A percentile compares a stretch with the other conserved stretches of the same genome.
Conservation (phyloP, 1,140 invertebrate species). For the Trichogramma pretiosum region DNA sequence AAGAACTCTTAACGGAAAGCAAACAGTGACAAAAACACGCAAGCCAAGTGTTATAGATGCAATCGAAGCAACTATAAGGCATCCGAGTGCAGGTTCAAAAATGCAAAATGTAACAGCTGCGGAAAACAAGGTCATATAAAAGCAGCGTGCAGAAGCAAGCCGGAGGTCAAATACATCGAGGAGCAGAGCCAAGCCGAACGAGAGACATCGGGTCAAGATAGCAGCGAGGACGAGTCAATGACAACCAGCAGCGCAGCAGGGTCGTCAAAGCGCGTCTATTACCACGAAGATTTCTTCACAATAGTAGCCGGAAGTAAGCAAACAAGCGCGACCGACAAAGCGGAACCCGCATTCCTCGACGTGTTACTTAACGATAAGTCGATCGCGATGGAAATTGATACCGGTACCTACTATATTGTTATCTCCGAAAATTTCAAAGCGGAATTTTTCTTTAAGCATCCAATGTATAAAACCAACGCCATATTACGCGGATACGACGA, state of each 20-base stretch:
- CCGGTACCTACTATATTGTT: conserved; percentile 10
- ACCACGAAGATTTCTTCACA: not conserved
- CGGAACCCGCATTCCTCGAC: not conserved
- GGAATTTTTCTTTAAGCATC: not conserved
- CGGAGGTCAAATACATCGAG: conserved; percentile 4
- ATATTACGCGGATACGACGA: not conserved
- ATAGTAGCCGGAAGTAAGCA: not conserved
- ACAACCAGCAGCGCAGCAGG: not conserved
- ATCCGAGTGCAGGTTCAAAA: not conserved
- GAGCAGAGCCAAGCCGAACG: too few relatives aligned
- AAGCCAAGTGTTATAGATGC: conserved; percentile 1
- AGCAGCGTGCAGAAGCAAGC: conserved; percentile 6
- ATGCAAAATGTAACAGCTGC: conserved; percentile 2
- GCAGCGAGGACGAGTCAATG: too few relatives aligned
- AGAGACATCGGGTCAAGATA: too few relatives aligned
- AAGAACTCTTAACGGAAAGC: not conserved
- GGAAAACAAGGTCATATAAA: conserved; percentile 2
- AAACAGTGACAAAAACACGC: not conserved
- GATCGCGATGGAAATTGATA: conserved; percentile 14
- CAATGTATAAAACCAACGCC: not conserved
- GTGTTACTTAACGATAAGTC: conserved; percentile 4
- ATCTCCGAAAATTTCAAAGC: not conserved
- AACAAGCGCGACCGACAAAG: not conserved
- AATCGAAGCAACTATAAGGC: conserved; percentile 1
- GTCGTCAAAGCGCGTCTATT: not conserved